Evolutionary conservation across 2,113 vertebrate genomes (phyloP).

Genomic region (Chloebia gouldiae): DNA sequence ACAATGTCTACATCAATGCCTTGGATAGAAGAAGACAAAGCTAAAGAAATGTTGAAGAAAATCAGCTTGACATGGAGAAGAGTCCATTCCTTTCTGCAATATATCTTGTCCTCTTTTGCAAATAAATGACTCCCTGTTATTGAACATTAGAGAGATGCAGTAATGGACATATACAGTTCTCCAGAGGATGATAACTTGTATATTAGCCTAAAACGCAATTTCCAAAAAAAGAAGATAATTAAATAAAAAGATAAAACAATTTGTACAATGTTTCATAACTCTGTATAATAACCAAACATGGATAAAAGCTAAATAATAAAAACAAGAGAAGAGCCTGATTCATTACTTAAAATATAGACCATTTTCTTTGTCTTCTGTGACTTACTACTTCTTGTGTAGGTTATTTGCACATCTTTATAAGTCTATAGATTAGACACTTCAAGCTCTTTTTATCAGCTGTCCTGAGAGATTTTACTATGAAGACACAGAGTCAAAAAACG

Average conservation of each 20-base stretch:
- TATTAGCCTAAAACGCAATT: not conserved
- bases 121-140: not conserved
- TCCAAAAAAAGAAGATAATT: not conserved
- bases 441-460: constrained; percentile 10
- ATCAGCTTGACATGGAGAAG: not conserved
- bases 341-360: not conserved
- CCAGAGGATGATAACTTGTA: not conserved
- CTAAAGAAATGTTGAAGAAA: not conserved
- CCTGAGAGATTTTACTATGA: constrained; percentile 17
- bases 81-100: not conserved
- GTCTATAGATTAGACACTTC: constrained; percentile 1
- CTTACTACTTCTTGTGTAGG: not conserved
- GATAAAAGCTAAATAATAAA: not conserved
- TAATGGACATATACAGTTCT: not conserved
- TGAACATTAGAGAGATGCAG: not conserved
- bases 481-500: not conserved
- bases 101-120: not conserved
- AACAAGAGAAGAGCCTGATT: not conserved
- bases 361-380: not conserved
- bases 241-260: not conserved
- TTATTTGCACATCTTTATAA: constrained; percentile 26
- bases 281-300: not conserved
- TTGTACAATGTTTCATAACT: not conserved
- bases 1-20: not conserved
- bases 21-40: not conserved